A percentile compares a stretch with the other conserved stretches of the same genome.
Conservation (phyloP, 1,140 invertebrate genomes). For the Microplitis mediator region DNA sequence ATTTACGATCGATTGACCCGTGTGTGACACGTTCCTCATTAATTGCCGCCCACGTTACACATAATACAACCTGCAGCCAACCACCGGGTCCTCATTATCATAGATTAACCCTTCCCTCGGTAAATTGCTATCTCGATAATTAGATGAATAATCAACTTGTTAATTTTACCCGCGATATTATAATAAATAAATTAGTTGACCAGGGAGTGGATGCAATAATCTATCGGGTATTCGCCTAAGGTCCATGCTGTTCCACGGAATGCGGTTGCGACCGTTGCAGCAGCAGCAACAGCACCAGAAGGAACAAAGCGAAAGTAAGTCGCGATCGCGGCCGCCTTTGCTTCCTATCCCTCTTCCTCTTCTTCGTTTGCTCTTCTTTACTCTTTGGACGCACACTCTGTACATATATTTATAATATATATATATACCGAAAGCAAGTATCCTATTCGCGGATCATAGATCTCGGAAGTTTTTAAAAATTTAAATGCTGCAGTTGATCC, state of each 20-base stretch:
- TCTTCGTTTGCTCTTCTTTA: constrained; percentile 1
- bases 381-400: constrained; percentile 1
- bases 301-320: constrained; percentile 48
- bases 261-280: constrained; percentile 35
- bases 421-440: constrained; percentile 1
- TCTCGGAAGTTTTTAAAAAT: constrained; percentile 17
- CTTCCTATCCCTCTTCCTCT: constrained; percentile 19
- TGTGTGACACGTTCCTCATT: constrained; percentile 9
- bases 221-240: constrained; percentile 21
- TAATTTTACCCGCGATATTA: neutral
- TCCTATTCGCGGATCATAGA: constrained; percentile 18
- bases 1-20: constrained; percentile 27
- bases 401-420: neutral
- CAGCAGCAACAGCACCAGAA: constrained; percentile 3
- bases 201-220: neutral
- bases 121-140: no score
- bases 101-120: neutral
- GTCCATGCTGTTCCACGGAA: constrained; percentile 41
- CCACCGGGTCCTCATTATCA: neutral
- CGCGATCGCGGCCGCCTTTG: constrained; percentile 31
- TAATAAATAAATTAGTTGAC: neutral
- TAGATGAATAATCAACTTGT: neutral
- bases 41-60: neutral
- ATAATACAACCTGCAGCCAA: neutral
- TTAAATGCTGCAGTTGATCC: neutral